A percentile compares a stretch with the other conserved stretches of the same genome.
Conservation (phyloP, 92 coral and sea anemone genomes). For the Epizoanthus fatuus region DNA sequence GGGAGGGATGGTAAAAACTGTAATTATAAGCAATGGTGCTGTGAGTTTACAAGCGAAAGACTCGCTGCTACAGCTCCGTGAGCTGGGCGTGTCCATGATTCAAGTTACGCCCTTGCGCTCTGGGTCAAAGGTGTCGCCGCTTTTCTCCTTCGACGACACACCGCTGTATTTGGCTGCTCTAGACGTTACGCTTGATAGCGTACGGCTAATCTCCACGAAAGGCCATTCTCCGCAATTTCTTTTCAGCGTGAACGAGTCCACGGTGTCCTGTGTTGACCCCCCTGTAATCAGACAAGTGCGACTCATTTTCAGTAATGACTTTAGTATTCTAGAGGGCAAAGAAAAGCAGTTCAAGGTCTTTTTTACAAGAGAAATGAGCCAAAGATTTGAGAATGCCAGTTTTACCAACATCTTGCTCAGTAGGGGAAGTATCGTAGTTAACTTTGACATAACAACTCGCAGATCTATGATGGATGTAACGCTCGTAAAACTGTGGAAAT, state of each 20-base stretch:
- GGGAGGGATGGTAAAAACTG: slow-evolving; percentile 75
- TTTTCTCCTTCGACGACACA: slow-evolving; percentile 45
- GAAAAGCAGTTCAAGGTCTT: slow-evolving; percentile 40
- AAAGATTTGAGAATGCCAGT: slow-evolving; percentile 26
- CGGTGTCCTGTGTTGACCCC: slow-evolving; percentile 68
- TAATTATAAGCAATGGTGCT: slow-evolving; percentile 23
- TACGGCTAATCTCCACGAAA: slow-evolving; percentile 39
- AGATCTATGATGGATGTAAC: slow-evolving; percentile 57
- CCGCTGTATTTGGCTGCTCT: slow-evolving; percentile 51
- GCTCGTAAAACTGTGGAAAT: slow-evolving; percentile 67
- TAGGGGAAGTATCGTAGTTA: slow-evolving; percentile 75
- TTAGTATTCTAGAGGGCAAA: slow-evolving; percentile 51
- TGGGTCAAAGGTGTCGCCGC: slow-evolving; percentile 49
- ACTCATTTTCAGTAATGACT: slow-evolving; percentile 65
- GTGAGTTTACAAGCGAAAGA: slow-evolving; percentile 38
- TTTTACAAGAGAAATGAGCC: slow-evolving; percentile 39
- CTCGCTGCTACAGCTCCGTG: slow-evolving; percentile 51
- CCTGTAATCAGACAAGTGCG: slow-evolving; percentile 55
- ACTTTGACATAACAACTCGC: slow-evolving; percentile 64
- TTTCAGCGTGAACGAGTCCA: slow-evolving; percentile 63
- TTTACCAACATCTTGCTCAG: slow-evolving; percentile 51
- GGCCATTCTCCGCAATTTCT: slow-evolving; percentile 79
- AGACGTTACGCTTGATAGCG: slow-evolving; percentile 41
- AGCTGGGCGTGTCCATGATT: slow-evolving; percentile 73
- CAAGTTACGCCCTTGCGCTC: slow-evolving; percentile 50